These are phyloP conservation scores for Meandrina meandrites DNA, from an alignment of 92 coral and sea anemone genomes.

Conservation along the genomic window DNA sequence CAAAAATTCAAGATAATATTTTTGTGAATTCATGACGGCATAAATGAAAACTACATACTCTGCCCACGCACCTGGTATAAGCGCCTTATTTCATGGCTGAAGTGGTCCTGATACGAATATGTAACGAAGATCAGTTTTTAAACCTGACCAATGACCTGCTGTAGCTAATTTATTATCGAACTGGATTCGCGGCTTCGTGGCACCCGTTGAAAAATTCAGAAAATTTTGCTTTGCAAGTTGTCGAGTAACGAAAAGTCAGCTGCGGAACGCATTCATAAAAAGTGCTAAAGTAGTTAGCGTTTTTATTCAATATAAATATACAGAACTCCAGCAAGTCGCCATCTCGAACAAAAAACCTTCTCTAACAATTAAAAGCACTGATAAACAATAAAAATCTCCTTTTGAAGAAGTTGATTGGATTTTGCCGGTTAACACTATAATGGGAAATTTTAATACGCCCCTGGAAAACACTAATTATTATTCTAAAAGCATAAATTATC, in stretches of 20 bases:
- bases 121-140: neutral
- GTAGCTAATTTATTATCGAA: neutral
- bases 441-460: slow-evolving; percentile 3
- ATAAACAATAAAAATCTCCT: neutral
- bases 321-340: slow-evolving; percentile 9
- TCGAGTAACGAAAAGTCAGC: slow-evolving; percentile 31
- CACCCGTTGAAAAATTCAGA: neutral
- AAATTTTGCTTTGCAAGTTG: slow-evolving; percentile 29
- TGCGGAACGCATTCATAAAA: slow-evolving; percentile 39
- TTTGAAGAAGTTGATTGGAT: neutral
- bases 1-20: neutral
- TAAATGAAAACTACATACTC: neutral
- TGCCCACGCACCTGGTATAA: neutral
- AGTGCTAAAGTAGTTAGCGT: neutral
- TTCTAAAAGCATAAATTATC: slow-evolving; percentile 6
- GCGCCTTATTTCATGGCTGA: neutral
- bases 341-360: neutral
- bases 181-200: neutral
- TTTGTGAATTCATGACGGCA: neutral
- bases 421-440: neutral
- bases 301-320: neutral
- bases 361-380: slow-evolving; percentile 1
- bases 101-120: slow-evolving; percentile 4
- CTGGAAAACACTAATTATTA: neutral
- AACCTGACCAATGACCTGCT: neutral